phyloP scores from a whole-genome alignment of 2,888 invertebrate species.

The Crossocerus cetratus region DNA sequence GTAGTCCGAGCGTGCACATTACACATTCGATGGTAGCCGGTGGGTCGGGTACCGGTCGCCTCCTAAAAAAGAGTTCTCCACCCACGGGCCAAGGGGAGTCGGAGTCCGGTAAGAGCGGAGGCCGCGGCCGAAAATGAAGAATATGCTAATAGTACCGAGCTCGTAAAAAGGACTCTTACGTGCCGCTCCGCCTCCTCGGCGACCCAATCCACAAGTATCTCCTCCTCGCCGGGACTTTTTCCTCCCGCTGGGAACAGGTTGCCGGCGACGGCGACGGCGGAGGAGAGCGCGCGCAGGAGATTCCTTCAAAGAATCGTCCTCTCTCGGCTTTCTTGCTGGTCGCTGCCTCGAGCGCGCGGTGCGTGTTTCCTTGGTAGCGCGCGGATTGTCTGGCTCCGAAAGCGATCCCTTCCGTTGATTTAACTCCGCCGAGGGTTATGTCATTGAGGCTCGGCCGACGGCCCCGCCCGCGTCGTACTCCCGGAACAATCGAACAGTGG shows the following conservation, averaged over 20 bases:
- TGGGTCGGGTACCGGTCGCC: conserved; percentile 1
- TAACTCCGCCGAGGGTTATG: conserved; percentile 17
- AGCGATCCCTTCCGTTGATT: conserved; percentile 29
- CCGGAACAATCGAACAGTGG: conserved; percentile 19
- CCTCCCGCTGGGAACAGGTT: conserved; percentile 30
- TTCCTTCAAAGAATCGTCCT: conserved; percentile 18
- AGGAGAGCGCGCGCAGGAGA: not conserved
- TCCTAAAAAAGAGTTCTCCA: conserved; percentile 6
- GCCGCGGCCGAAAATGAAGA: conserved; percentile 43
- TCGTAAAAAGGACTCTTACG: conserved; percentile 24
- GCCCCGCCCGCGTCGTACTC: conserved; percentile 8
- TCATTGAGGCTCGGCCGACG: conserved; percentile 7
- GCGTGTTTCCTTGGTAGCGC: not conserved
- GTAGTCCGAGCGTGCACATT: no score
- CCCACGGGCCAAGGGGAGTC: conserved; percentile 5
- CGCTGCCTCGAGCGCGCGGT: not conserved
- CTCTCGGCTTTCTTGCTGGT: not conserved
- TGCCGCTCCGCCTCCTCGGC: conserved; percentile 19
- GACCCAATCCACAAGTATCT: conserved; percentile 27
- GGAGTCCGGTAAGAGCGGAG: conserved; percentile 4
- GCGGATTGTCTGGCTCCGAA: not conserved
- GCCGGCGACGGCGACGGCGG: conserved; percentile 5
- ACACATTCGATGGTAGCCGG: conserved; percentile 3
- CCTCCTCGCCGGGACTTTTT: conserved; percentile 4
- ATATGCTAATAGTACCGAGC: conserved; percentile 43